Percentiles rank a stretch among this genome's conserved stretches.
phyloP scores from a whole-genome alignment of 2,797 vertebrate species.

The Anguilla megastoma region DNA sequence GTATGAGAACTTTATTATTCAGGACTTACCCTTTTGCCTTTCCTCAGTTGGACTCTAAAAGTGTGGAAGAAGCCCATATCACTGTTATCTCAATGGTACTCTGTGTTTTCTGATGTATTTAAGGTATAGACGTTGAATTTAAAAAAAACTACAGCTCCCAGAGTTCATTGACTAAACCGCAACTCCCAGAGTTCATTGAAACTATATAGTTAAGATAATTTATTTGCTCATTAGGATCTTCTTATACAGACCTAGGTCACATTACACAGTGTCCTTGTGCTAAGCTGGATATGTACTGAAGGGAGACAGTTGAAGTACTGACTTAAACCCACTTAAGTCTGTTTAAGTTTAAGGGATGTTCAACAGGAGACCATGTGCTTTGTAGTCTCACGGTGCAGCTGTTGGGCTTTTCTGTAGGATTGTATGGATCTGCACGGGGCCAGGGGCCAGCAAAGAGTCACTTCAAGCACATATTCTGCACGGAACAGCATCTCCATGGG shows the following conservation, averaged over 20 bases:
- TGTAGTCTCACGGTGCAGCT: conserved; percentile 7
- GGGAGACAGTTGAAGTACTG: background rate
- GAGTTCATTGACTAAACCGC: background rate
- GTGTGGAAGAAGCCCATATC: background rate
- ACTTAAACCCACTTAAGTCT: background rate
- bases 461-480: background rate
- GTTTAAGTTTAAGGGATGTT: background rate
- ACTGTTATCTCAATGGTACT: background rate
- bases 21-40: background rate
- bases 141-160: background rate
- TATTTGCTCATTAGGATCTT: background rate
- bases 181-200: background rate
- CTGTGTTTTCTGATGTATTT: background rate
- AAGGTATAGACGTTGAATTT: background rate
- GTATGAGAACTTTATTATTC: background rate
- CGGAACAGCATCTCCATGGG: background rate
- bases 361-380: background rate
- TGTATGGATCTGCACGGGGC: background rate
- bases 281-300: background rate
- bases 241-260: background rate
- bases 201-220: background rate
- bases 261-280: background rate
- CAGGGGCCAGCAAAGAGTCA: background rate
- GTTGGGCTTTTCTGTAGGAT: background rate
- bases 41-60: background rate